Conservation (phyloP, 2,888 invertebrate species). For the Morpho helenor region DNA sequence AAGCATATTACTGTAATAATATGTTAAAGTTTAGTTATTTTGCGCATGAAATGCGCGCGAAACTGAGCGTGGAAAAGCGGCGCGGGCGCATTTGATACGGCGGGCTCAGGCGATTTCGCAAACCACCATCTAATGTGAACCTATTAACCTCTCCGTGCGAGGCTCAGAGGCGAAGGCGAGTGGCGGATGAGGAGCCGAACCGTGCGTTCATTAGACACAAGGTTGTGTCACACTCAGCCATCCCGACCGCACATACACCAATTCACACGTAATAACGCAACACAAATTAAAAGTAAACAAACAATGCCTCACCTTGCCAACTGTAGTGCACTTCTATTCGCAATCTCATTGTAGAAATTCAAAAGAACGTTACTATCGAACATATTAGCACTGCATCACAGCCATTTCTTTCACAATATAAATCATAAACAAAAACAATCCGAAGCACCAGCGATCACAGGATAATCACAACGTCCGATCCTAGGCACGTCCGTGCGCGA, state of each 20-base stretch:
- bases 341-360: slow-evolving; percentile 77
- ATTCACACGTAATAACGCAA: slow-evolving; percentile 24
- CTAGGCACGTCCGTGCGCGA: slow-evolving; percentile 76
- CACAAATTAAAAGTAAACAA: slow-evolving; percentile 57
- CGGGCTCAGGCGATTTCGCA: slow-evolving; percentile 67
- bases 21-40: slow-evolving; percentile 8
- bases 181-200: slow-evolving; percentile 70
- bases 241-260: slow-evolving; percentile 40
- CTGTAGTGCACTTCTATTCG: slow-evolving; percentile 75
- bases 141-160: slow-evolving; percentile 77
- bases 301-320: slow-evolving; percentile 72
- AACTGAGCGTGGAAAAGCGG: slow-evolving; percentile 63
- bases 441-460: slow-evolving; percentile 71
- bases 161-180: slow-evolving; percentile 74
- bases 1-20: neutral
- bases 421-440: slow-evolving; percentile 62
- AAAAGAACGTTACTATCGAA: slow-evolving; percentile 72
- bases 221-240: slow-evolving; percentile 53
- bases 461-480: slow-evolving; percentile 69
- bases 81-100: slow-evolving; percentile 52
- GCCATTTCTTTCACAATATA: slow-evolving; percentile 68
- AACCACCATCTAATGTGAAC: slow-evolving; percentile 78
- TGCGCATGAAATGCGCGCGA: slow-evolving; percentile 57
- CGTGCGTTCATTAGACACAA: slow-evolving; percentile 75
- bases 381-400: slow-evolving; percentile 78